Evolutionary conservation across 2,888 invertebrate species (phyloP).

Genomic region (Allolobophora icterica): DNA sequence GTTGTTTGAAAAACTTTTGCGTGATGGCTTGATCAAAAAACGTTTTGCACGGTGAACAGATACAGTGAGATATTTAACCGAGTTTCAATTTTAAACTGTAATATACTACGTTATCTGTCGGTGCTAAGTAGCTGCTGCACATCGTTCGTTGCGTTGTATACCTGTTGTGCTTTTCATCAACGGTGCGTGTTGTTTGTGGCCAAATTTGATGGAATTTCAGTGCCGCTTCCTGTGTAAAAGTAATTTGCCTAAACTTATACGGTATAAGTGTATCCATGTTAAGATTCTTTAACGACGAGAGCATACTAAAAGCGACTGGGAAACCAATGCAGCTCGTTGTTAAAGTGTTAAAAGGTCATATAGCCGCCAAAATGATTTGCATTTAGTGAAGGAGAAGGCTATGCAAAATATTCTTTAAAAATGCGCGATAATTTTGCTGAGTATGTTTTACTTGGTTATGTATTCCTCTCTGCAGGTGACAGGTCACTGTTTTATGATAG

Average conservation of each 20-base stretch:
- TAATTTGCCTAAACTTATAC: not conserved
- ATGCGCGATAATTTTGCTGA: too few species aligned
- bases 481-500: not conserved
- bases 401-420: too few species aligned
- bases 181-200: not conserved
- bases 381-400: too few species aligned
- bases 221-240: not conserved
- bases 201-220: not conserved
- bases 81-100: not conserved
- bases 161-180: not conserved
- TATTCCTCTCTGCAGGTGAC: too few species aligned
- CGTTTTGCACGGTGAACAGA: not conserved
- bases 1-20: not conserved
- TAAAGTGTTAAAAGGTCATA: too few species aligned
- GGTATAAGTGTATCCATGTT: not conserved
- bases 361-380: too few species aligned
- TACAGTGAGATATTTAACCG: not conserved
- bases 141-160: not conserved
- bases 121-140: constrained; percentile 1
- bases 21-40: not conserved
- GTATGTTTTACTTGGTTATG: too few species aligned
- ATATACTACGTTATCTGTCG: not conserved
- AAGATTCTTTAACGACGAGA: too few species aligned
- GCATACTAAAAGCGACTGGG: too few species aligned
- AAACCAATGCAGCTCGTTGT: too few species aligned